Conservation (phyloP, 2,888 invertebrate genomes). For the Agrotis ipsilon region DNA sequence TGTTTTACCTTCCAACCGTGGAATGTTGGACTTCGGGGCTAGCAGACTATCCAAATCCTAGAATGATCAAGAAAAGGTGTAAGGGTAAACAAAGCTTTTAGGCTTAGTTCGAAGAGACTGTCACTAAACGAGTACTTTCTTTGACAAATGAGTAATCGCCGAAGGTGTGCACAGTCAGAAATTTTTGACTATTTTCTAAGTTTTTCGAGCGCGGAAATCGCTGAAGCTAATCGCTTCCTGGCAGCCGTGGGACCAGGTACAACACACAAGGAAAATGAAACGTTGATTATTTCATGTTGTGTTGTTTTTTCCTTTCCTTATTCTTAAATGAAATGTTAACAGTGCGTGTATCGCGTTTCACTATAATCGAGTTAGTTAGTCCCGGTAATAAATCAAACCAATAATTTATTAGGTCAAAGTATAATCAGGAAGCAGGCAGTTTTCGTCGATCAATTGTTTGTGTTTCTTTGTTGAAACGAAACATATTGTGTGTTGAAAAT, state of each 20-base stretch:
- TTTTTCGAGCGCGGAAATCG: neutral
- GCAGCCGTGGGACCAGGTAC: neutral
- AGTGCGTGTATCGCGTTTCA: constrained; percentile 48
- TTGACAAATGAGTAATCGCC: neutral
- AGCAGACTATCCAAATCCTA: too few species aligned
- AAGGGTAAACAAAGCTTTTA: too few species aligned
- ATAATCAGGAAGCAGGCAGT: constrained; percentile 21
- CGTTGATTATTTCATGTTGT: constrained; percentile 53
- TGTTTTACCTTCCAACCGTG: too few species aligned
- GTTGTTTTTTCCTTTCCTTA: constrained; percentile 13
- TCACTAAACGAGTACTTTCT: neutral
- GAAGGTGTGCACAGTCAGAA: neutral
- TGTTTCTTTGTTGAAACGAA: constrained; percentile 25
- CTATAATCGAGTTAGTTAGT: constrained; percentile 32
- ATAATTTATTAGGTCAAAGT: constrained; percentile 52
- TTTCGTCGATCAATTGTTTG: constrained; percentile 28
- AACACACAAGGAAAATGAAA: constrained; percentile 36
- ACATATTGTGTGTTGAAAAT: constrained; percentile 12
- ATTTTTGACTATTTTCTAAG: too few species aligned
- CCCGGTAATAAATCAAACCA: constrained; percentile 44
- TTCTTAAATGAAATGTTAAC: constrained; percentile 46
- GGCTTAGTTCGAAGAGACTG: too few species aligned
- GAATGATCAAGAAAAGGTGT: too few species aligned
- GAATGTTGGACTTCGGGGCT: too few species aligned
- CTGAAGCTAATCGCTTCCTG: neutral